These are phyloP conservation scores for Drosophila mimica DNA, from an alignment of 2,888 invertebrate species.

Conservation along the genomic window DNA sequence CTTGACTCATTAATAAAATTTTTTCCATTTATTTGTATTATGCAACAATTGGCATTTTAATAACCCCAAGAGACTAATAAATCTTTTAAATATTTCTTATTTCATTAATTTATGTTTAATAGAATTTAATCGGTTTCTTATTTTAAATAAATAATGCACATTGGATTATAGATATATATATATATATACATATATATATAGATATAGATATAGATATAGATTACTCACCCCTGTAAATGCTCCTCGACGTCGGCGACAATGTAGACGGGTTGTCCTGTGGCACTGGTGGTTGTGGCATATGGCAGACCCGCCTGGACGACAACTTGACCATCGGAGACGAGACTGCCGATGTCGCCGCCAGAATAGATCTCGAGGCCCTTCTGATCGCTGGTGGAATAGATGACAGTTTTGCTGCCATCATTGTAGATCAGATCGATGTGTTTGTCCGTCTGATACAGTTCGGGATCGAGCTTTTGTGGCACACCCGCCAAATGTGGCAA, in stretches of 20 bases:
- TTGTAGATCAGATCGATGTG: conserved; percentile 94
- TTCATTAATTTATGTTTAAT: background rate
- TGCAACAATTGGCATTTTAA: background rate
- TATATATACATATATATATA: no score
- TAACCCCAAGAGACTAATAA: no score
- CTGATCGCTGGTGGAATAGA: conserved; percentile 92
- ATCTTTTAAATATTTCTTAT: background rate
- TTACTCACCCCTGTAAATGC: conserved; percentile 84
- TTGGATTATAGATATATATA: background rate
- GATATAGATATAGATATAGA: background rate
- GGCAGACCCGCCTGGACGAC: conserved; percentile 85
- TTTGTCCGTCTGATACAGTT: conserved; percentile 85
- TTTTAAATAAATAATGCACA: background rate
- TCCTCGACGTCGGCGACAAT: conserved; percentile 85
- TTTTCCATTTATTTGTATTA: no score
- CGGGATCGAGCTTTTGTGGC: conserved; percentile 83
- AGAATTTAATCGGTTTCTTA: background rate
- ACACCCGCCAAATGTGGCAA: conserved; percentile 82
- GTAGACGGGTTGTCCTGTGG: conserved; percentile 84
- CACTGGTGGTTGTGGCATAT: conserved; percentile 82
- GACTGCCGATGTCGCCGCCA: conserved; percentile 83
- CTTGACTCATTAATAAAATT: background rate
- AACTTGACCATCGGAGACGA: conserved; percentile 85
- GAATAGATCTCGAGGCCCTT: conserved; percentile 90
- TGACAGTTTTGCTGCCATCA: conserved; percentile 93